Evolutionary conservation across 1,140 invertebrate species (phyloP), one percentile per base, ranked within the genome.

Genomic region (Helicoverpa armigera): DNA sequence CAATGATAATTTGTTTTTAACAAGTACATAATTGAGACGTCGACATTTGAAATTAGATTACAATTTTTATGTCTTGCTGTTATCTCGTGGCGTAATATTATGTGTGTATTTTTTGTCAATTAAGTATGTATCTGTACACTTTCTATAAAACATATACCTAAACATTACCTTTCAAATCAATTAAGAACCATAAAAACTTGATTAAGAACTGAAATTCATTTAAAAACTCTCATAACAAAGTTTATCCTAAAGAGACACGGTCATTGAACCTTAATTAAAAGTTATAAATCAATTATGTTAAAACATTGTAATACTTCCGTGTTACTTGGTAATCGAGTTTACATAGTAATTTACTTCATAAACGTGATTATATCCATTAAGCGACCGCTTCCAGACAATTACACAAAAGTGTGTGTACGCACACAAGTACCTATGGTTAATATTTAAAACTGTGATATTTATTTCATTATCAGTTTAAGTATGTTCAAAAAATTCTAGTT

Each of bases 211-310:
- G 0, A n/a, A n/a, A n/a, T 54, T 54, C 13, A 5, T 54, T 14
- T 54, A 54, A 43, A 43, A 43, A 43, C 35, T 43, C 4, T 9
- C 35, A 7, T 43, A 43, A 43, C 7, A 7, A 61, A 61, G 23
- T 23, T 61, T 61, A 29, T 4, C 14, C 14, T 29, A 61, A 18
- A 29, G 23, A 29, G 12, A 29, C 53, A 31, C 58, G 23, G 10
- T 61, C 23, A 61, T 12, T 23, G 58, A 61, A 29, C 58, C 18
- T 11, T 11, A 5, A 2, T 61, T 29, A 29, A 61, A 61, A 35
- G 29, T 63, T 9, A 12, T 63, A 63, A 63, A 69, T 69, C 65
- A n/a, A 69, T 69, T 69, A 69, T 69, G 7, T 69, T 18, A 18
- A 69, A 50, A 63, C 61, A 63, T 69, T 18, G 9, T 14, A 69